Conservation (phyloP, 2,113 vertebrate species). For the Leptobrachium ailaonicum region DNA sequence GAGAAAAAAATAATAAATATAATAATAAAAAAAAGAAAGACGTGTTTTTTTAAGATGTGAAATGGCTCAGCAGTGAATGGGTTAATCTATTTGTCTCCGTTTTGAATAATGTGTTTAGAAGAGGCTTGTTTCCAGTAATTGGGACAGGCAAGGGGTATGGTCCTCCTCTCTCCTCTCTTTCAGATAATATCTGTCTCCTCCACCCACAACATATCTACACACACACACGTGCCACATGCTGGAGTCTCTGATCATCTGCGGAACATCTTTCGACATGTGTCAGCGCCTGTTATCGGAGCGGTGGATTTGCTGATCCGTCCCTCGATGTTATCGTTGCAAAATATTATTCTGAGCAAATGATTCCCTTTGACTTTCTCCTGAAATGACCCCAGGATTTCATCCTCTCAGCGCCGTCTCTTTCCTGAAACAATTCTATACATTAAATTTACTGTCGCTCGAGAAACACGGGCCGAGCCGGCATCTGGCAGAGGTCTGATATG, state of each 20-base stretch:
- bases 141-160: too few species aligned
- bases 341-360: neutral
- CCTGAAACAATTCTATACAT: neutral
- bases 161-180: too few species aligned
- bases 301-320: neutral
- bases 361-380: constrained; percentile 15
- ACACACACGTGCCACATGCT: neutral
- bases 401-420: neutral
- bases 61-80: too few species aligned
- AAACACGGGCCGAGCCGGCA: neutral
- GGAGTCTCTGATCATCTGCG: constrained; percentile 7
- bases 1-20: too few species aligned
- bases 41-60: too few species aligned
- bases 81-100: too few species aligned
- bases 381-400: constrained; percentile 7
- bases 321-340: constrained; percentile 5
- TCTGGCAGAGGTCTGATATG: neutral
- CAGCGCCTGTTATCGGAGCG: neutral
- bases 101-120: too few species aligned
- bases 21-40: too few species aligned
- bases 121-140: too few species aligned
- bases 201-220: neutral
- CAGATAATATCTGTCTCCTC: neutral
- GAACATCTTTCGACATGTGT: neutral
- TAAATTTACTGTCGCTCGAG: neutral